Evolutionary conservation across 2,113 vertebrate species (phyloP).

Genomic region (Smithornis capensis): DNA sequence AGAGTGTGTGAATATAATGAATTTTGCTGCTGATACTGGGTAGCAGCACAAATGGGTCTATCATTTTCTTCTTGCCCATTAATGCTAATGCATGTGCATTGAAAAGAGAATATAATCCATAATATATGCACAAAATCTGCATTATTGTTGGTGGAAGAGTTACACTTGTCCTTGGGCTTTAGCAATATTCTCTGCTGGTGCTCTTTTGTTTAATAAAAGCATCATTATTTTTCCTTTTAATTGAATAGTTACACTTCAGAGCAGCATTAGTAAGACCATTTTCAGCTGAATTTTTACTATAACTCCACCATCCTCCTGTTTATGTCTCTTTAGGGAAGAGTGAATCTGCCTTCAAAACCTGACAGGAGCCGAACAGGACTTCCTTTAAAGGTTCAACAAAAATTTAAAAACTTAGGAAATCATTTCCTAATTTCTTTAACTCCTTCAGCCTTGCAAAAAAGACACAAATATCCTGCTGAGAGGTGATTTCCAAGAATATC

Average conservation of each 20-base stretch:
- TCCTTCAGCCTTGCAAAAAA: not conserved
- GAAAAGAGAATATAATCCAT: slow-evolving; percentile 7
- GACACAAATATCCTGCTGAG: not conserved
- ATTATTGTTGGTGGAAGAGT: not conserved
- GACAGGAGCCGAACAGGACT: not conserved
- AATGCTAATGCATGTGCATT: slow-evolving; percentile 45
- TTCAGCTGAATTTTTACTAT: not conserved
- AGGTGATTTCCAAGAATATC: not conserved
- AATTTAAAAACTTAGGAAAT: not conserved
- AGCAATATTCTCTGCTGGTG: not conserved
- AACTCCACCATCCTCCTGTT: not conserved
- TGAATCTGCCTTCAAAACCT: not conserved
- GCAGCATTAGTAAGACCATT: slow-evolving; percentile 5
- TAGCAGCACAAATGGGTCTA: slow-evolving; percentile 32
- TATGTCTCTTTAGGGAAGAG: not conserved
- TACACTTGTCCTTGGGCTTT: slow-evolving; percentile 30
- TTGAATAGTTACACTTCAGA: slow-evolving; percentile 53
- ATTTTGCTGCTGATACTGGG: not conserved
- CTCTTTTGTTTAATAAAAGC: slow-evolving; percentile 56
- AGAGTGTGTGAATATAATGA: not conserved
- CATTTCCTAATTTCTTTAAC: not conserved
- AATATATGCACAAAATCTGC: slow-evolving; percentile 33
- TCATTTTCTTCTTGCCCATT: not conserved
- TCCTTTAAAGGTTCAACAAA: not conserved
- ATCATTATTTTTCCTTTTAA: slow-evolving; percentile 62